Percentiles rank a stretch among this genome's conserved stretches.
phyloP scores from a whole-genome alignment of 2,797 vertebrate genomes.

The Vultur gryphus region DNA sequence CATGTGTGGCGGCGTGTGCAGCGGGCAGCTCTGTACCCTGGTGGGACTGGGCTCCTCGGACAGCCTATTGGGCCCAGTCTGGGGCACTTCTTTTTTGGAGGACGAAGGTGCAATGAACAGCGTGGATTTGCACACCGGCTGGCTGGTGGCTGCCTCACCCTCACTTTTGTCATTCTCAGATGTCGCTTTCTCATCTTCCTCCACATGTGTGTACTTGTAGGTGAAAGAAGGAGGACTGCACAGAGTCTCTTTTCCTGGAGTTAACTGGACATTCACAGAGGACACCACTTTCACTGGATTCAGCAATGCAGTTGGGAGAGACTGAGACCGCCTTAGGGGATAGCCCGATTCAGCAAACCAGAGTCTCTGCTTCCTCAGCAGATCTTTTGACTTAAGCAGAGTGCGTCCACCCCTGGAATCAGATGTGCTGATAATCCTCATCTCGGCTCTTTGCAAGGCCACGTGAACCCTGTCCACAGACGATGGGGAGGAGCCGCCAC shows the following conservation, averaged over 20 bases:
- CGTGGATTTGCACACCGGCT: conserved; percentile 74
- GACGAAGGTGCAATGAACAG: conserved; percentile 75
- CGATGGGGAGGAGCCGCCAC: background rate
- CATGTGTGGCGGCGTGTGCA: conserved; percentile 66
- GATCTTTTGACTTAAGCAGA: conserved; percentile 72
- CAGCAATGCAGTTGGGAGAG: conserved; percentile 83
- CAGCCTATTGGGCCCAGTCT: background rate
- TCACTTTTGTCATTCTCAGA: conserved; percentile 6
- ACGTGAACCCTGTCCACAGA: conserved; percentile 64
- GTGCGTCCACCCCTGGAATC: conserved; percentile 65
- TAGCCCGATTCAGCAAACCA: conserved; percentile 69
- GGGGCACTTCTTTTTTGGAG: conserved; percentile 48
- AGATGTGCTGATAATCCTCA: conserved; percentile 57
- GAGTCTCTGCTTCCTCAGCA: conserved; percentile 72
- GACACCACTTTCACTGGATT: conserved; percentile 87
- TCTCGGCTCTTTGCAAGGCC: conserved; percentile 71
- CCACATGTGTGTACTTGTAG: conserved; percentile 78
- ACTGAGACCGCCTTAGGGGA: conserved; percentile 86
- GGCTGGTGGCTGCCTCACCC: background rate
- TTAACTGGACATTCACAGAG: conserved; percentile 87
- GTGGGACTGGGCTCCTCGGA: conserved; percentile 47
- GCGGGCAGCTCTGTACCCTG: conserved; percentile 63
- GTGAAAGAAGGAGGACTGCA: conserved; percentile 85
- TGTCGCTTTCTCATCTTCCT: conserved; percentile 27
- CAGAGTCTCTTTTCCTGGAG: conserved; percentile 77